A percentile compares a stretch with the other conserved stretches of the same genome.
phyloP scores from a whole-genome alignment of 2,113 vertebrate genomes.

The Zootoca vivipara region DNA sequence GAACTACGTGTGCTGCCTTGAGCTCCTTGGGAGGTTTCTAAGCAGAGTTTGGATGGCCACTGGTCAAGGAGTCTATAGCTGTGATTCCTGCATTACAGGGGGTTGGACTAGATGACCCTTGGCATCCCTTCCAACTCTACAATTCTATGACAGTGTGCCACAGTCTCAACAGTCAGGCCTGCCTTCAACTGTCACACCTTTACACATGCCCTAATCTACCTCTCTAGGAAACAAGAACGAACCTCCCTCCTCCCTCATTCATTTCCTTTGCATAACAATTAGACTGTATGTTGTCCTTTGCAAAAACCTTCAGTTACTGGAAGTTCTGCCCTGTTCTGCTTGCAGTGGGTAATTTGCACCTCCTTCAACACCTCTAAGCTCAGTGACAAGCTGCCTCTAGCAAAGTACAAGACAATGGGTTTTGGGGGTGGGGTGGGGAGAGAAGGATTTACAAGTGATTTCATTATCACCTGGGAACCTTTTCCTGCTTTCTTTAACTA shows the following conservation, averaged over 20 bases:
- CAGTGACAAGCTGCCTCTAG: background rate
- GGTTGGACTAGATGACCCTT: too few species aligned
- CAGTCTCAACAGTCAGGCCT: too few species aligned
- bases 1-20: too few species aligned
- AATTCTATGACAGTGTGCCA: too few species aligned
- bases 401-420: background rate
- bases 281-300: background rate
- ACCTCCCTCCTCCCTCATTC: background rate
- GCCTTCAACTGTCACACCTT: background rate
- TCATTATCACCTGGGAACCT: background rate
- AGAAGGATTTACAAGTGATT: background rate
- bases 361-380: background rate
- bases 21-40: too few species aligned
- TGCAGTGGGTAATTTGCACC: background rate
- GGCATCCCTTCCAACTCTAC: too few species aligned
- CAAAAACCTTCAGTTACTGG: background rate
- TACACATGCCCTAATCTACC: background rate
- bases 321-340: background rate
- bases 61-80: too few species aligned
- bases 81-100: too few species aligned
- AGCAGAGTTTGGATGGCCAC: too few species aligned
- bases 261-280: background rate
- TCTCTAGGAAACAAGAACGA: background rate
- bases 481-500: background rate
- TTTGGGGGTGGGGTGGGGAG: background rate